A percentile compares a stretch with the other conserved stretches of the same genome.
Evolutionary conservation across 2,113 vertebrate species (phyloP).

Genomic region (Felis catus): DNA sequence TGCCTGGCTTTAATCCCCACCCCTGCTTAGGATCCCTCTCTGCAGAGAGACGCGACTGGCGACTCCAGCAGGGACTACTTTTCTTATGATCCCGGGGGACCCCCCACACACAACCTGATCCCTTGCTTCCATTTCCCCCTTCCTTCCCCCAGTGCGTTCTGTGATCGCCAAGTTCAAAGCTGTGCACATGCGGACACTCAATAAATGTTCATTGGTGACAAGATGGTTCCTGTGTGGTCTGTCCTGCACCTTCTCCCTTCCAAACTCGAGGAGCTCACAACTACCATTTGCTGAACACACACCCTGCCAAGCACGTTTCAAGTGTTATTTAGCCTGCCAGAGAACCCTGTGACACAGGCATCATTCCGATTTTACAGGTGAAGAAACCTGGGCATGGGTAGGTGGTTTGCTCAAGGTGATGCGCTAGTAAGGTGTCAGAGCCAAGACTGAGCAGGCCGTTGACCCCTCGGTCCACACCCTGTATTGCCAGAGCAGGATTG

Average conservation of each 20-base stretch:
- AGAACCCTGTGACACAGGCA: neutral
- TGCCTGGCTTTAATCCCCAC: slow-evolving; percentile 73
- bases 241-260: neutral
- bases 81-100: slow-evolving; percentile 44
- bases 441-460: neutral
- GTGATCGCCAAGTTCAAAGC: slow-evolving; percentile 75
- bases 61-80: slow-evolving; percentile 69
- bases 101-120: neutral
- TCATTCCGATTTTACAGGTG: neutral
- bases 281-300: neutral
- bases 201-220: slow-evolving; percentile 78
- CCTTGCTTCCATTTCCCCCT: neutral
- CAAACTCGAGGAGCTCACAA: neutral
- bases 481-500: neutral
- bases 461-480: too few species aligned
- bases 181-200: slow-evolving; percentile 79
- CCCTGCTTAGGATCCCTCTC: slow-evolving; percentile 59
- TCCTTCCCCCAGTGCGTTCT: slow-evolving; percentile 58
- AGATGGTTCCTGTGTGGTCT: slow-evolving; percentile 28
- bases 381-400: neutral
- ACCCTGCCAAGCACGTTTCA: neutral
- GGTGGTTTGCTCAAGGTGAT: neutral
- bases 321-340: neutral
- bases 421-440: neutral
- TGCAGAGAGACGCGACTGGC: slow-evolving; percentile 76